Percentiles rank a stretch among this genome's conserved stretches.
These are phyloP conservation scores for Acrocephalus scirpaceus DNA, from an alignment of 2,797 vertebrate species.

Conservation along the genomic window DNA sequence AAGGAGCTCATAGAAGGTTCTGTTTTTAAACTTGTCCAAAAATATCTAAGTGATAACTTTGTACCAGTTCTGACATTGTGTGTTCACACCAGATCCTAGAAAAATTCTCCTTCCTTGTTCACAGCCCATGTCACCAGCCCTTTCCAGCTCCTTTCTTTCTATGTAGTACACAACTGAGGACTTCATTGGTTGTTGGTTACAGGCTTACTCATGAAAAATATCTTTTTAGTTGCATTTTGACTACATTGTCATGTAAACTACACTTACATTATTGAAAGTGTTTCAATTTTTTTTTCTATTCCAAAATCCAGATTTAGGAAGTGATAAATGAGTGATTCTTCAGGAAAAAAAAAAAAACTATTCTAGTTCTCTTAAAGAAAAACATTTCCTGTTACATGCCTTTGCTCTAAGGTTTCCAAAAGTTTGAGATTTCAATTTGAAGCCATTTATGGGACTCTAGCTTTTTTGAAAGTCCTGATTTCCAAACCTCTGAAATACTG, in stretches of 20 bases:
- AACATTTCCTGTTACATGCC: neutral
- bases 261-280: neutral
- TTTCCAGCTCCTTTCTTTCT: neutral
- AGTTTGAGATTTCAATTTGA: neutral
- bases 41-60: neutral
- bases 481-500: neutral
- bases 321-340: neutral
- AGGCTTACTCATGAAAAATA: neutral
- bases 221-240: neutral
- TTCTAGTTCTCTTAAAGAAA: neutral
- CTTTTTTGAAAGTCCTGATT: neutral
- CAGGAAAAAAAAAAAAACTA: neutral
- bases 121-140: neutral
- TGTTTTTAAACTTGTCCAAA: neutral
- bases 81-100: neutral
- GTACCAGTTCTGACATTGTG: neutral
- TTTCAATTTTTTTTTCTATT: neutral
- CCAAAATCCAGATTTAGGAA: neutral
- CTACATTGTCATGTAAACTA: neutral
- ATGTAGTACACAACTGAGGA: neutral
- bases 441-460: neutral
- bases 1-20: neutral
- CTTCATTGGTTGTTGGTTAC: neutral
- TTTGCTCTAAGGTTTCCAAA: neutral
- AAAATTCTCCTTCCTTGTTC: neutral